Evolutionary conservation across 2,113 vertebrate genomes (phyloP), one percentile per base, ranked within the genome.

Genomic region (Mola mola): DNA sequence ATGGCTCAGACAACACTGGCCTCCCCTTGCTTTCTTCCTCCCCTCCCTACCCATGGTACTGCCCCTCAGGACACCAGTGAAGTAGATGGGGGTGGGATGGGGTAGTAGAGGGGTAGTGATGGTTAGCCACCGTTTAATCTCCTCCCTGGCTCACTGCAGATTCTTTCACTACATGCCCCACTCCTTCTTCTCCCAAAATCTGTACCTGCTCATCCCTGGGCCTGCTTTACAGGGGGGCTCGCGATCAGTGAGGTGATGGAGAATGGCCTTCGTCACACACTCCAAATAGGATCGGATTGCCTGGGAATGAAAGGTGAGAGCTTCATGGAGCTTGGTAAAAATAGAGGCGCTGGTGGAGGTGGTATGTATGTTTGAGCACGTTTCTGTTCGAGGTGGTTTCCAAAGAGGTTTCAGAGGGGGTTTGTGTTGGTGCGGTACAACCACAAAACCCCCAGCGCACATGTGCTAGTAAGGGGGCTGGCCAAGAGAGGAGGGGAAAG

Each of bases 211-310:
- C 88, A 85, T 87, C 86, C 83, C 75, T 49, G 79, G 81, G 84
- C 72, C 83, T 17, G 63, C 77, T 81, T 78, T 69, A 80, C 86
- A 64, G 76, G 79, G 75, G 81, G 78, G 80, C 79, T 79, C 80
- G 87, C 87, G 87, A 90, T 87, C 88, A 88, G 82, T 78, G 68
- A 86, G 75, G 83, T 86, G 75, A 83, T 85, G 83, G 78, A 89
- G 88, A 86, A 87, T 84, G 84, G 82, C 64, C 73, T 82, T 75
- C 66, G 82, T 87, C 86, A 89, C 85, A 83, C 86, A 81, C 80
- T 76, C 78, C 81, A 88, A 88, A 86, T 85, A 84, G 81, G 82
- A 89, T 89, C 65, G 72, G 86, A 88, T 88, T 89, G 87, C 78
- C 88, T 48, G 56, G 72, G 81, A 87, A 82, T 63, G 77, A 81